Evolutionary conservation across 2,113 vertebrate species (phyloP).

Genomic region (Actenoides lindsayi): DNA sequence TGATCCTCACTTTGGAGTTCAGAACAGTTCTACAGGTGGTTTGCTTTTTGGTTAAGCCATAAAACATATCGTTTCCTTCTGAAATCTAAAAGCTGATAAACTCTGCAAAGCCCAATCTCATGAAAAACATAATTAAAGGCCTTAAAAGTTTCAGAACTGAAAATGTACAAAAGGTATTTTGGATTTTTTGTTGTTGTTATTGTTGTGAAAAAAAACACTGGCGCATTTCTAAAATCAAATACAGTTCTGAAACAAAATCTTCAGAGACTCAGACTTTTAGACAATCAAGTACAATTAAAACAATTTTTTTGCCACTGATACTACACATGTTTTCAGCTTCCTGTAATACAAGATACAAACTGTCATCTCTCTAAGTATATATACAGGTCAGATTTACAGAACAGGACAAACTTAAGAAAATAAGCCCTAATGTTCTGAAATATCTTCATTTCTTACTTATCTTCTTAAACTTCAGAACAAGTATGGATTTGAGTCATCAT

Average conservation of each 20-base stretch:
- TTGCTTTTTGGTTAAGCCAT: background rate
- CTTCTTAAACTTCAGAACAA: background rate
- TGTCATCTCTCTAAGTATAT: background rate
- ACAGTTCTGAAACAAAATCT: background rate
- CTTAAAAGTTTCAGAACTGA: background rate
- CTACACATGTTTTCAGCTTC: background rate
- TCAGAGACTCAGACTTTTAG: background rate
- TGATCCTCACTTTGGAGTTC: background rate
- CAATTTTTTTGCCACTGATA: background rate
- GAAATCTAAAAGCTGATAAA: background rate
- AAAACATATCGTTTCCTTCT: background rate
- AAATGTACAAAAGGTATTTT: background rate
- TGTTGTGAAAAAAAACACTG: background rate
- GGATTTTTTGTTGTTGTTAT: background rate
- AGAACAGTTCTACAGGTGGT: background rate
- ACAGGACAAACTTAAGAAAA: background rate
- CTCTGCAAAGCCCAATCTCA: background rate
- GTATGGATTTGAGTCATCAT: background rate
- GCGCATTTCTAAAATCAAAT: background rate
- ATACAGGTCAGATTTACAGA: background rate
- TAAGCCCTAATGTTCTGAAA: background rate
- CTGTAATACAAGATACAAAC: background rate
- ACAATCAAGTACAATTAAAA: background rate
- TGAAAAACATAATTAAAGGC: background rate
- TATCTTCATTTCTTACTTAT: background rate